Evolutionary conservation across 2,113 vertebrate species (phyloP).

Genomic region (Camelus bactrianus): DNA sequence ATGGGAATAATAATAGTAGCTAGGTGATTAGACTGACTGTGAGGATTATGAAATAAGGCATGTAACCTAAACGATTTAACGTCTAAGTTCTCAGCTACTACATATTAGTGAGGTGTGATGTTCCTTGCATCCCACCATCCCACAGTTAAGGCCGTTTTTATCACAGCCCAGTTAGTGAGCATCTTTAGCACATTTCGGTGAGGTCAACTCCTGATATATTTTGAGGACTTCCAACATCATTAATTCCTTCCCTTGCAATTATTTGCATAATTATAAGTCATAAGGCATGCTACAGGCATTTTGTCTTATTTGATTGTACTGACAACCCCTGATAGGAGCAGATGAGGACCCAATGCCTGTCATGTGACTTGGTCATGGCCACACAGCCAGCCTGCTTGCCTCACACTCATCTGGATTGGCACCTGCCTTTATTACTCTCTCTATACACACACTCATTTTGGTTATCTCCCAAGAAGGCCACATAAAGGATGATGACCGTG

Average conservation of each 20-base stretch:
- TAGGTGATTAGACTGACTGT: background rate
- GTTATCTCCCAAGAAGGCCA: background rate
- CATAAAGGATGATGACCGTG: background rate
- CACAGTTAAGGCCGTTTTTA: background rate
- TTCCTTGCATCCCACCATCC: background rate
- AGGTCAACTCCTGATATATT: background rate
- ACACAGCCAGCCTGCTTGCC: background rate
- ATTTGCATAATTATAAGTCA: slow-evolving; percentile 34
- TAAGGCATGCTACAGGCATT: background rate
- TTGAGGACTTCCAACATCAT: background rate
- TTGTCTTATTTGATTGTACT: slow-evolving; percentile 21
- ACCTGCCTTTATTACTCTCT: background rate
- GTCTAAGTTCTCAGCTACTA: background rate
- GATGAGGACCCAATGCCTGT: background rate
- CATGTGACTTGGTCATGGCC: background rate
- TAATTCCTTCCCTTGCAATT: background rate
- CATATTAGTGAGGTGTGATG: background rate
- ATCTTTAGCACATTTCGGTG: background rate
- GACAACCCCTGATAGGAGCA: background rate
- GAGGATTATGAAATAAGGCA: background rate
- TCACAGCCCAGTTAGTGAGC: background rate
- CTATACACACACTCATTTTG: background rate
- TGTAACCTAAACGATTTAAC: background rate
- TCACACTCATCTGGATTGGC: background rate
- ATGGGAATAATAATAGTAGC: background rate